phyloP scores from a whole-genome alignment of 2,797 vertebrate genomes.

The Sebastes reedi region DNA sequence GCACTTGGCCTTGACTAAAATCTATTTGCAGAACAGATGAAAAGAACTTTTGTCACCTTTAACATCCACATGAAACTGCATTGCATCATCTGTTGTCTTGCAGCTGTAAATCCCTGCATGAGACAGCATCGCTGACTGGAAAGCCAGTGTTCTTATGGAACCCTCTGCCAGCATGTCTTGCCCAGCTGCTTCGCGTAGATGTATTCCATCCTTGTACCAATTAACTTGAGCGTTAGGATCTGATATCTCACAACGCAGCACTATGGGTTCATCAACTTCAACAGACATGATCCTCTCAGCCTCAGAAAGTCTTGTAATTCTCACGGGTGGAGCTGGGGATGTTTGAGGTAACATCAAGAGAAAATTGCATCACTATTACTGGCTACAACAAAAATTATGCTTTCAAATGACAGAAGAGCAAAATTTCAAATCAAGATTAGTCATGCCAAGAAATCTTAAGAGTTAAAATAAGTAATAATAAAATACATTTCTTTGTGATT shows the following conservation, averaged over 20 bases:
- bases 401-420: constrained; percentile 54
- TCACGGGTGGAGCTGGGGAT: constrained; percentile 81
- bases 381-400: constrained; percentile 37
- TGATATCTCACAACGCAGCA: constrained; percentile 74
- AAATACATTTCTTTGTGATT: constrained; percentile 48
- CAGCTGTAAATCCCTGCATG: constrained; percentile 79
- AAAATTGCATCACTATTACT: constrained; percentile 77
- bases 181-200: constrained; percentile 66
- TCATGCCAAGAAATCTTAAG: constrained; percentile 61
- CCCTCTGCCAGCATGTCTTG: constrained; percentile 78
- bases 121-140: constrained; percentile 69
- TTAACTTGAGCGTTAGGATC: constrained; percentile 70
- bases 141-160: constrained; percentile 73
- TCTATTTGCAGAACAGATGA: neutral
- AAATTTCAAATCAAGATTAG: constrained; percentile 68
- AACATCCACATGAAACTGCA: constrained; percentile 82
- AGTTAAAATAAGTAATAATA: constrained; percentile 51
- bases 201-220: constrained; percentile 85
- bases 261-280: constrained; percentile 74
- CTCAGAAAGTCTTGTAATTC: constrained; percentile 74
- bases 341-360: constrained; percentile 80
- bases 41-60: constrained; percentile 83
- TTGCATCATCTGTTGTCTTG: constrained; percentile 74
- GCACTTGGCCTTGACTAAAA: neutral
- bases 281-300: constrained; percentile 73